These are phyloP conservation scores for Aplochiton taeniatus DNA, from an alignment of 2,797 vertebrate species.

Conservation along the genomic window DNA sequence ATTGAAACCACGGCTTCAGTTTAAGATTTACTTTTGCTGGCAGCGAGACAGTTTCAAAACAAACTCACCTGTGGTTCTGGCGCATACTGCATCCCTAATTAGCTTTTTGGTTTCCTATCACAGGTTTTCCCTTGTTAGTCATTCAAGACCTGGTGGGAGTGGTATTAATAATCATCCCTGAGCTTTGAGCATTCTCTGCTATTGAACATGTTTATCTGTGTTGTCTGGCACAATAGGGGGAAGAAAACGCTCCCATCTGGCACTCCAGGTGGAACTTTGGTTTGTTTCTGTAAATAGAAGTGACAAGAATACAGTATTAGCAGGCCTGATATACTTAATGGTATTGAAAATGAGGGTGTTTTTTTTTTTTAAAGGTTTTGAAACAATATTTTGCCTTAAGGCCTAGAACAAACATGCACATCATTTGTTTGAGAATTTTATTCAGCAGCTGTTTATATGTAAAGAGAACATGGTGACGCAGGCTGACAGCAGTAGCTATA, in stretches of 20 bases:
- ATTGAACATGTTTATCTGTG: too few relatives aligned
- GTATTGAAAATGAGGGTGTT: slow-evolving; percentile 5
- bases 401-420: slow-evolving; percentile 17
- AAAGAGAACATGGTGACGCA: slow-evolving; percentile 26
- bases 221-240: too few relatives aligned
- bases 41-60: not conserved
- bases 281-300: too few relatives aligned
- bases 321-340: not conserved
- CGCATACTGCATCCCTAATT: not conserved
- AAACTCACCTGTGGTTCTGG: not conserved
- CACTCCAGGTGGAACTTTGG: too few relatives aligned
- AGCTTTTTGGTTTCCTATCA: too few relatives aligned
- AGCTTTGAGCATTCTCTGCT: too few relatives aligned
- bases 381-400: slow-evolving; percentile 16
- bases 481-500: slow-evolving; percentile 48
- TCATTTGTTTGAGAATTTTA: slow-evolving; percentile 13
- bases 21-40: slow-evolving; percentile 15
- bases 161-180: too few relatives aligned
- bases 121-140: too few relatives aligned
- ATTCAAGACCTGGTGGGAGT: too few relatives aligned
- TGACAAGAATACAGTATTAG: not conserved
- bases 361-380: slow-evolving; percentile 4
- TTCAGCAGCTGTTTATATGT: slow-evolving; percentile 40
- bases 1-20: slow-evolving; percentile 13
- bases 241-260: too few relatives aligned